Base-by-base conservation (phyloP, 2,888 invertebrate species). In the Dione juno region DNA sequence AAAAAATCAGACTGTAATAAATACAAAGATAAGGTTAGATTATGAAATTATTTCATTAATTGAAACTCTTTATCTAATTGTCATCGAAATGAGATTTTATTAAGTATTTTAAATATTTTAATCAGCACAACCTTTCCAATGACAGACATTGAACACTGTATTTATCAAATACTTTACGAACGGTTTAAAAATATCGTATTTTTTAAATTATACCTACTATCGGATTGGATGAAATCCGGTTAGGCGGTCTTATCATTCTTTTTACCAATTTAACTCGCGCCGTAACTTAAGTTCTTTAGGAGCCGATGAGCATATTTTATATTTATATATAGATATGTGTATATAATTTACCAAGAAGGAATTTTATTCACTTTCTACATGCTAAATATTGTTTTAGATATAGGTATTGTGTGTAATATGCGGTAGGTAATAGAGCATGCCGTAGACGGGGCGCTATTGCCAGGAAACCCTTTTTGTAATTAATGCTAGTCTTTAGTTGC, bases 401-500 rank as follows among this genome's bases (percentile, higher is more conserved):
- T 40, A 48, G 67, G 14, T 43, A 45, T 35, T n/a, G 35, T 11
- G n/a, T 45, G n/a, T 45, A 61, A n/a, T 54, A 63, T 59, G 50
- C 35, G n/a, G 67, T 68, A 68, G 68, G 64, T 43, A 75, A 78
- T 80, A 76, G 76, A 77, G 75, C 66, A 71, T 73, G 35, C 75
- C 79, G 83, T 82, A 87, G 87, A 88, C 87, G 77, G 78, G 74
- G 79, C 77, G 80, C 43, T 64, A 81, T 77, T 77, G 77, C 80
- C 64, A 71, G 79, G 79, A 82, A 84, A 84, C 87, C 84, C 84
- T 83, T 79, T 75, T 78, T 80, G 81, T 78, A 81, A 84, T 84
- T 86, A 79, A 78, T 79, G 72, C 83, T 83, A 84, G 85, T 87
- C 84, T 85, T 85, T 82, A 80, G 80, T 79, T 77, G 77, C 79